Evolutionary conservation across 2,797 vertebrate genomes (phyloP), one percentile per base, ranked within the genome.

Genomic region (Hoplostethus atlanticus): DNA sequence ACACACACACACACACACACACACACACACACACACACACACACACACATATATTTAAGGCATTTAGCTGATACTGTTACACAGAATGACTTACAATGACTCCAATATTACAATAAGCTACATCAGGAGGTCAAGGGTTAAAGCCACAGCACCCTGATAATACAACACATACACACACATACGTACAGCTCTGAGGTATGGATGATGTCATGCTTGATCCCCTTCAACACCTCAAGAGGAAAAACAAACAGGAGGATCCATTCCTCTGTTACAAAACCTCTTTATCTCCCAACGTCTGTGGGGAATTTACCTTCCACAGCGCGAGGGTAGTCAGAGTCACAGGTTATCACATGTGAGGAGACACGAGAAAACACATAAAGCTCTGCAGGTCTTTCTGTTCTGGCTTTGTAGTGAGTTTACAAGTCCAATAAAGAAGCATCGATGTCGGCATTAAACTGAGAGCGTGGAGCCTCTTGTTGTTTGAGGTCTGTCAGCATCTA

Each of bases 121-220:
- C 16, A 55, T 55, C 44, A 53, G 31, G 30, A 66, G 57, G n/a
- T 16, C 3, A 34, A 54, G 17, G 13, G 58, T 15, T 30, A 44
- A 44, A 44, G 42, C 42, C 42, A 47, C 46, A 47, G 16, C 46
- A 15, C 46, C 12, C 16, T 25, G 4, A 52, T 55, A 55, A 31
- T 16, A 51, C 8, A 51, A 53, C 7, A 56, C 28, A 17, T 48
- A n/a, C 44, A 55, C 9, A 17, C 50, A 61, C 44, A 40, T 28
- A 50, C 13, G 30, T 13, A 21, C 21, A 17, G 31, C 9, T 55
- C 38, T 15, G 48, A 68, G 58, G 34, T 71, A 38, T 34, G 57
- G 64, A 71, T 81, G 77, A 87, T 82, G 79, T 83, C 71, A 82
- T 65, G 34, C 71, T 68, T 31, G 65, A 71, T 34, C 25, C 78